Evolutionary conservation across 2,888 invertebrate genomes (phyloP), one percentile per base, ranked within the genome.

Genomic region (Lithophane ornitopus): DNA sequence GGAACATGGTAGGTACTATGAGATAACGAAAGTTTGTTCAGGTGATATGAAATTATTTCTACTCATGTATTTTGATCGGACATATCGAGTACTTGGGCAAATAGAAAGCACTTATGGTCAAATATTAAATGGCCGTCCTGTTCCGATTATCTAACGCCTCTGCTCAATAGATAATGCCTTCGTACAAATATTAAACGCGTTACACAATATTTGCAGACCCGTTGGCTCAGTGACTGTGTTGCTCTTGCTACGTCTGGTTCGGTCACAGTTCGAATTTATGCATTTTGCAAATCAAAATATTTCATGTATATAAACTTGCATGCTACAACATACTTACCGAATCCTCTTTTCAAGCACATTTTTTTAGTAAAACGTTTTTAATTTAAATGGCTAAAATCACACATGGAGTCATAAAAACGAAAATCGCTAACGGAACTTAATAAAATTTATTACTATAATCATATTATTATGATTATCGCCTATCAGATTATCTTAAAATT

Each of bases 51-150:
- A 82, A 80, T 78, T 67, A 70, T 75, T 75, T 78, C 80, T 74
- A 71, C 66, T 63, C 54, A 73, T 81, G 75, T 82, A 82, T 81
- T 76, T 73, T 86, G 80, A 83, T 83, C 81, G 80, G 84, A 78
- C 71, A 70, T 78, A 78, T 86, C 63, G 77, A 78, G 78, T 79
- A 82, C 79, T 76, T 85, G 72, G 66, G 66, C 77, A 86, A 86
- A 88, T 88, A 88, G 88, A 86, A 87, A 88, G 87, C 87, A 85
- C 82, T 81, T 84, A 84, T 77, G 77, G 76, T 84, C 80, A 88
- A 85, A 88, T 85, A 85, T 87, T 85, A 85, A 86, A 82, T 76
- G 49, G 67, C 73, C 78, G 79, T 82, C 86, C 68, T 74, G 74
- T 76, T 62, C 41, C 68, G 78, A 86, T 84, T 86, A 87, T 88